Percentiles rank a stretch among this genome's conserved stretches.
These are phyloP conservation scores for Brachyptera putata DNA, from an alignment of 2,888 invertebrate genomes.

Conservation along the genomic window DNA sequence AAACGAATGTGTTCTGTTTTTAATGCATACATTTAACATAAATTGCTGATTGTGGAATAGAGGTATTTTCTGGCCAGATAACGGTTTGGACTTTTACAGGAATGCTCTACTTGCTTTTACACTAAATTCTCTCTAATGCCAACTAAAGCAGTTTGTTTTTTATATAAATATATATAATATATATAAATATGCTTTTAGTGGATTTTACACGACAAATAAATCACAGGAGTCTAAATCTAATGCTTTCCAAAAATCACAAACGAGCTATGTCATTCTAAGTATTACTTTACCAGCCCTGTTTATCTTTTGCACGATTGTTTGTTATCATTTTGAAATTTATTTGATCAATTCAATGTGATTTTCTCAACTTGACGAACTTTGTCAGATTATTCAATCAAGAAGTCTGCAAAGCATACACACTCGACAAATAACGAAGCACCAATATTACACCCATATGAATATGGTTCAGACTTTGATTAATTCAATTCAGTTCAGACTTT, in stretches of 20 bases:
- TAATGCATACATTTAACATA: not conserved
- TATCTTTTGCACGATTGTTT: not conserved
- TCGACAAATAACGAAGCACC: too few relatives aligned
- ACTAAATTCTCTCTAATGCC: not conserved
- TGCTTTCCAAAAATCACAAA: constrained; percentile 1
- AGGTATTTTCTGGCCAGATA: not conserved
- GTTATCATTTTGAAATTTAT: too few relatives aligned
- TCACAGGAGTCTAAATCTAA: not conserved
- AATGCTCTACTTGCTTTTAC: not conserved
- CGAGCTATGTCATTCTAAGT: not conserved
- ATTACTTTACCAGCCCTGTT: constrained; percentile 6
- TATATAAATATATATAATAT: not conserved
- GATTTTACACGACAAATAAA: not conserved
- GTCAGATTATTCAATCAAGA: not conserved
- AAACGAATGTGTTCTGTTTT: not conserved
- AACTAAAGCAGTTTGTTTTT: constrained; percentile 1
- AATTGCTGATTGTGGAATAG: not conserved
- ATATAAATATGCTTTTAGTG: not conserved
- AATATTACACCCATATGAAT: too few relatives aligned
- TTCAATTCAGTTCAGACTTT: too few relatives aligned
- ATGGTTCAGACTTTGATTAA: too few relatives aligned
- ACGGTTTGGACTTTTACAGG: not conserved
- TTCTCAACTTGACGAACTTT: not conserved
- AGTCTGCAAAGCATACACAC: not conserved
- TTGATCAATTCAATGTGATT: too few relatives aligned